Evolutionary conservation across 1,140 invertebrate genomes (phyloP).

Genomic region (Drosophila triauraria): DNA sequence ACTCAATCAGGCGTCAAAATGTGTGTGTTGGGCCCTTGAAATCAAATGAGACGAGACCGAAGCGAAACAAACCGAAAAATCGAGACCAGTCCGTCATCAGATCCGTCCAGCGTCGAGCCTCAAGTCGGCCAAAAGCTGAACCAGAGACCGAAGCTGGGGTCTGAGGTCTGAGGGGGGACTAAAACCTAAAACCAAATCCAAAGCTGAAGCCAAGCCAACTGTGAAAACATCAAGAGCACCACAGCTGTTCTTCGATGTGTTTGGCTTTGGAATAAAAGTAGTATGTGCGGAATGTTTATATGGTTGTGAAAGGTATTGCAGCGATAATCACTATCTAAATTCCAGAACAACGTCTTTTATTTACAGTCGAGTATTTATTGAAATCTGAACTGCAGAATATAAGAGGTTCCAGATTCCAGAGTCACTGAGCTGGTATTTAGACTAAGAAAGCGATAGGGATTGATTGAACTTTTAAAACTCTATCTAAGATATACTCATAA

Average conservation of each 20-base stretch:
- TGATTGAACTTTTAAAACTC: background rate
- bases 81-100: conserved; percentile 43
- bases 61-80: conserved; percentile 48
- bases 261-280: background rate
- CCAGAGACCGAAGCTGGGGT: background rate
- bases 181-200: conserved; percentile 11
- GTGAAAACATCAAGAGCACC: conserved; percentile 57
- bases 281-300: conserved; percentile 26
- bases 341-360: conserved; percentile 1
- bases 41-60: conserved; percentile 62
- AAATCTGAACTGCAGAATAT: background rate
- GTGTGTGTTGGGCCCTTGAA: conserved; percentile 69
- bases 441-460: background rate
- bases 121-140: conserved; percentile 23
- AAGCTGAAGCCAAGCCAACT: conserved; percentile 53
- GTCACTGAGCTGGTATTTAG: too few relatives aligned
- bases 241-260: conserved; percentile 48
- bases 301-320: conserved; percentile 10
- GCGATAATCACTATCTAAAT: conserved; percentile 1
- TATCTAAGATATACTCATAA: too few relatives aligned
- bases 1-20: conserved; percentile 82
- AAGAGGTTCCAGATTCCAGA: background rate
- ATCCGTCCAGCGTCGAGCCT: conserved; percentile 22
- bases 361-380: background rate
- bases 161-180: background rate